A percentile compares a stretch with the other conserved stretches of the same genome.
phyloP scores from a whole-genome alignment of 2,113 vertebrate genomes.

The Clarias batrachus region DNA sequence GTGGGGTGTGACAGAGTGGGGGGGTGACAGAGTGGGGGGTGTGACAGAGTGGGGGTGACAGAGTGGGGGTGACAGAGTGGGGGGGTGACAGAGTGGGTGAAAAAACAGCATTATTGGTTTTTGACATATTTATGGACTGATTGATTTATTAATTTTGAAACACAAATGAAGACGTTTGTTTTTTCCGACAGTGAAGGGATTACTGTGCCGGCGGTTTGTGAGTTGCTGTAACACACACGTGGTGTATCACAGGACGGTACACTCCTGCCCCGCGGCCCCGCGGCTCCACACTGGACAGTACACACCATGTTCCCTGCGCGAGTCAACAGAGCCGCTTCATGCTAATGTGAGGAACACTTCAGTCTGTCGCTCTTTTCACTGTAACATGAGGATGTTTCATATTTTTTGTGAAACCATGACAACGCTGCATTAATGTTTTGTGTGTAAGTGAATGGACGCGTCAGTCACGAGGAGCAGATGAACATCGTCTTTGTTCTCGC shows the following conservation, averaged over 20 bases:
- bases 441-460: background rate
- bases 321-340: background rate
- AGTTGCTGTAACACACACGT: background rate
- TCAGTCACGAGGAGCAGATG: conserved; percentile 12
- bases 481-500: background rate
- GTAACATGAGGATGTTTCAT: background rate
- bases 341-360: background rate
- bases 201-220: background rate
- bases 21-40: no score
- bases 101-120: no score
- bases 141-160: background rate
- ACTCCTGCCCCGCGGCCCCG: no score
- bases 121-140: no score
- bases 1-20: no score
- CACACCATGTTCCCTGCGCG: background rate
- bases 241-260: no score
- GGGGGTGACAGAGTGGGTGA: no score
- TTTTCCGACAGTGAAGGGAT: background rate
- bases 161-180: background rate
- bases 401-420: conserved; percentile 20
- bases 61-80: no score
- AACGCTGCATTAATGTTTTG: background rate
- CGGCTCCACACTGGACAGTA: background rate
- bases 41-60: no score
- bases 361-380: background rate